phyloP scores from a whole-genome alignment of 1,140 invertebrate species.

The Coptotermes formosanus region DNA sequence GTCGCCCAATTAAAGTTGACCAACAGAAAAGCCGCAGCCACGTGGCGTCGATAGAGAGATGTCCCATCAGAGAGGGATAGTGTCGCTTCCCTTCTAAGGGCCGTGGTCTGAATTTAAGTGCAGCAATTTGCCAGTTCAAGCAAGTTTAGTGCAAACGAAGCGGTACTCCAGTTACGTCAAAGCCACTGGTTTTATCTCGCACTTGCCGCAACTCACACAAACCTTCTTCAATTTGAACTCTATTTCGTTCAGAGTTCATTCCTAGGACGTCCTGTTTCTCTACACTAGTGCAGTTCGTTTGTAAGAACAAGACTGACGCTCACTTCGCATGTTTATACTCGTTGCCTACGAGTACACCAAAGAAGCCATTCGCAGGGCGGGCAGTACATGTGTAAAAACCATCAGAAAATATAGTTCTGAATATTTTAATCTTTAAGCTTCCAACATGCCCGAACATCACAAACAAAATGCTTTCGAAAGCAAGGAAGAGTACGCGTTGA shows the following conservation, averaged over 20 bases:
- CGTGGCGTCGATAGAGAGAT: neutral
- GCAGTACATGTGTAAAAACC: no score
- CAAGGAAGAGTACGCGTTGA: no score
- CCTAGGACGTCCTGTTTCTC: no score
- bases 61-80: neutral
- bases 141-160: neutral
- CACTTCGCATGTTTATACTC: no score
- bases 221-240: neutral
- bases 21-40: neutral
- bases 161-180: neutral
- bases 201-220: neutral
- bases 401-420: no score
- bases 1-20: neutral
- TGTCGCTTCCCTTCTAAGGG: neutral
- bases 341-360: no score
- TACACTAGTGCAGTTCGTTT: no score
- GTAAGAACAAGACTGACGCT: no score
- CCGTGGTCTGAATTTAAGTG: neutral
- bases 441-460: no score
- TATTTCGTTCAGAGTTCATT: neutral
- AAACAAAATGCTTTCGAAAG: no score
- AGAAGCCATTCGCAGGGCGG: no score
- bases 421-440: no score
- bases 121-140: neutral
- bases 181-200: neutral